Evolutionary conservation across 2,113 vertebrate species (phyloP), one percentile per base, ranked within the genome.

Genomic region (Crotalus horridus): DNA sequence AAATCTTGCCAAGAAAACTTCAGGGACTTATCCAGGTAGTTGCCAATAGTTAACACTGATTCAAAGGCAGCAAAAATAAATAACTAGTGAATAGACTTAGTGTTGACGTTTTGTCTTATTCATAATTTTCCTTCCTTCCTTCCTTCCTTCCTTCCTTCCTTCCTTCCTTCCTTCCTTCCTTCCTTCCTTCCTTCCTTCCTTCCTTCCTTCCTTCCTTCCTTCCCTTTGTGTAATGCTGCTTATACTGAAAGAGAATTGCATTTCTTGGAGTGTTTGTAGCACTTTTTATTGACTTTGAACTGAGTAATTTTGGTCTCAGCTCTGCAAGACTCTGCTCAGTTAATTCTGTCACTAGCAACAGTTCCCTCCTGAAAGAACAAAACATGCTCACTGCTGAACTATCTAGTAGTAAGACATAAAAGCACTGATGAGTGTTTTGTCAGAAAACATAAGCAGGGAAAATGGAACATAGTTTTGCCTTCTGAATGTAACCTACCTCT

Each of bases 321-420:
- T 53, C 51, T 23, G 2, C 3, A 48, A n/a, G 53, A 15, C 29
- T 33, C 33, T 85, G 3, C 0, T 0, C 17, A 3, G 2, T 3
- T 54, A 58, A 54, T 7, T 39, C 4, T 6, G 48, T 24, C 11
- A 26, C 2, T 15, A 8, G 26, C 11, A 9, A 29, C 4, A 81
- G 74, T 1, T 69, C 21, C 20, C 0, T 61, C 20, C 9, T 88
- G 17, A 26, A 74, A 3, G 43, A 6, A 61, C 6, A 53, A 51
- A 43, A 88, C 93, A 51, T 23, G 92, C 90, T 94, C 87, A 53
- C 85, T 13, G 55, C 2, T 0, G 26, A 2, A 20, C 61, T 7
- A 2, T 74, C 23, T 54, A 87, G 88, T 21, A 1, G 12, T 53
- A 3, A 74, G 15, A 61, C 17, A n/a, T 1, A 24, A n/a, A 64